Percentiles rank a stretch among this genome's conserved stretches.
These are phyloP conservation scores for Zaprionus lachaisei DNA, from an alignment of 1,140 invertebrate genomes.

Conservation along the genomic window DNA sequence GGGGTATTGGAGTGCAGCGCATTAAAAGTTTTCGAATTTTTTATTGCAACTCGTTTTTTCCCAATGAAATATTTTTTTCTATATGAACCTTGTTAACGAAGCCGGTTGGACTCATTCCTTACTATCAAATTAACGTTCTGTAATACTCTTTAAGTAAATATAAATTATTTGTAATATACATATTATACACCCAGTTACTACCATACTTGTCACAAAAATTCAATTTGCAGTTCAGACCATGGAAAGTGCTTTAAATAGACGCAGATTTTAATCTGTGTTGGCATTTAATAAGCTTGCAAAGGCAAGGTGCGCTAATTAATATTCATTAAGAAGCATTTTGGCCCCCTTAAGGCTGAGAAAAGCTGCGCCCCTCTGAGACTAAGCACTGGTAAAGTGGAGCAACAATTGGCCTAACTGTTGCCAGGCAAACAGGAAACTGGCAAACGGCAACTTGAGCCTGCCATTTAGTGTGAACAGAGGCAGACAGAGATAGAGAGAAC, in stretches of 20 bases:
- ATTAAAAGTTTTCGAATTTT: slow-evolving; percentile 62
- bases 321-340: slow-evolving; percentile 45
- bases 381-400: slow-evolving; percentile 36
- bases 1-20: slow-evolving; percentile 66
- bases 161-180: neutral
- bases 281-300: neutral
- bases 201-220: neutral
- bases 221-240: neutral
- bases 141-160: neutral
- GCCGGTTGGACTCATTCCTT: neutral
- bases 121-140: neutral
- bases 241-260: neutral
- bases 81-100: neutral
- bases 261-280: slow-evolving; percentile 13
- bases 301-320: slow-evolving; percentile 39
- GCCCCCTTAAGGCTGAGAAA: neutral
- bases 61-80: neutral
- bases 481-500: slow-evolving; percentile 18
- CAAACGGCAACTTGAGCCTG: slow-evolving; percentile 31
- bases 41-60: slow-evolving; percentile 54
- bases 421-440: slow-evolving; percentile 3
- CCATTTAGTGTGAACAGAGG: slow-evolving; percentile 13
- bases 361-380: neutral
- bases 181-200: neutral
- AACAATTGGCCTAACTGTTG: slow-evolving; percentile 38